phyloP scores from a whole-genome alignment of 2,113 vertebrate species.

The Megaceryle maxima region DNA sequence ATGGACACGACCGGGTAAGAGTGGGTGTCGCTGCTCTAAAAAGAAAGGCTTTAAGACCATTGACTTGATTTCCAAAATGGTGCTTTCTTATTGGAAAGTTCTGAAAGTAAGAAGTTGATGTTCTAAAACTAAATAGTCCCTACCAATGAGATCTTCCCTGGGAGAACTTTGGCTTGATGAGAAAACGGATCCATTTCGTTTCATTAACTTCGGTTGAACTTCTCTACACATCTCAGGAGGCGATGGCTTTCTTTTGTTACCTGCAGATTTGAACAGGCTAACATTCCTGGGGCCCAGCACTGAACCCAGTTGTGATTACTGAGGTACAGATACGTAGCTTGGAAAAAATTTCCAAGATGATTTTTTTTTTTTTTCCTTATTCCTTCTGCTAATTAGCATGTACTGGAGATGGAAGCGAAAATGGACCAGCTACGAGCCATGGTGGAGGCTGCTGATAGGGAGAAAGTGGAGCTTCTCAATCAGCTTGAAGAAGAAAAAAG shows the following conservation, averaged over 20 bases:
- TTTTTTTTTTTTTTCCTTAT: background rate
- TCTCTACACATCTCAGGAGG: background rate
- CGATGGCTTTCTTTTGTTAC: background rate
- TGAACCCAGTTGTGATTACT: background rate
- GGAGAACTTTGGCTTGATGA: background rate
- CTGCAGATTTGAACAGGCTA: background rate
- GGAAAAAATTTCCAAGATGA: background rate
- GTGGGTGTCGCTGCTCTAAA: background rate
- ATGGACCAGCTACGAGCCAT: constrained; percentile 95
- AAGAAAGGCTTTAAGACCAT: background rate
- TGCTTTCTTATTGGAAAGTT: background rate
- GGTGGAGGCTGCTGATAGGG: constrained; percentile 94
- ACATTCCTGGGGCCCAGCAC: background rate
- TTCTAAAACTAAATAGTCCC: background rate
- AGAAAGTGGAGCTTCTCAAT: constrained; percentile 95
- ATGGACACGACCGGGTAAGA: constrained; percentile 93
- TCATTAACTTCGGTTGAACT: background rate
- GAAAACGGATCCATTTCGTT: background rate
- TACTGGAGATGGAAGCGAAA: constrained; percentile 92
- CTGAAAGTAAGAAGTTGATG: background rate
- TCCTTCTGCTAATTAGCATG: constrained; percentile 65
- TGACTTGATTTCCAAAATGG: background rate
- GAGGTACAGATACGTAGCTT: background rate
- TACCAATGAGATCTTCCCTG: background rate
- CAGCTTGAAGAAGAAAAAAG: constrained; percentile 97